Conservation (phyloP, 2,113 vertebrate genomes). For the Heterotilapia buettikoferi region DNA sequence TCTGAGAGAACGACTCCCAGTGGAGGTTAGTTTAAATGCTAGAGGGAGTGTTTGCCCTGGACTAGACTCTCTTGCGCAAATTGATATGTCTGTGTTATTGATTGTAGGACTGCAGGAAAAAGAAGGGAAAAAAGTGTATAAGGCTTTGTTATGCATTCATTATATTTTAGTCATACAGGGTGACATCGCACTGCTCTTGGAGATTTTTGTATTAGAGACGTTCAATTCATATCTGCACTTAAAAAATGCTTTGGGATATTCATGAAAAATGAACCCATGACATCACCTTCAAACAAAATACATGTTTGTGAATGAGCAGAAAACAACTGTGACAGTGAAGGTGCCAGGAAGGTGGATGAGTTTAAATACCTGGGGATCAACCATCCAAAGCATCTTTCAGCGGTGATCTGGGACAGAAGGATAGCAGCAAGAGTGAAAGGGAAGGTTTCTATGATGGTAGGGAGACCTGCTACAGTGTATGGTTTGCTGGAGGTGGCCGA, state of each 20-base stretch:
- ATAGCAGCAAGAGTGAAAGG: neutral
- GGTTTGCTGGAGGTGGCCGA: neutral
- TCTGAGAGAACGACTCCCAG: conserved; percentile 63
- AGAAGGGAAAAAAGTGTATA: neutral
- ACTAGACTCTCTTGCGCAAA: conserved; percentile 50
- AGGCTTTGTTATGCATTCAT: conserved; percentile 44
- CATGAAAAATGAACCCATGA: neutral
- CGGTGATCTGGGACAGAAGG: rapidly evolving
- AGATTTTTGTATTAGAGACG: neutral
- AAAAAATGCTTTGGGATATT: neutral
- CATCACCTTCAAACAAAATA: neutral
- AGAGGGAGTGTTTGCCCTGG: conserved; percentile 61
- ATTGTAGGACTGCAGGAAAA: conserved; percentile 36
- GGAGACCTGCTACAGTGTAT: neutral
- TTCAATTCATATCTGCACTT: neutral
- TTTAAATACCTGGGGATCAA: neutral
- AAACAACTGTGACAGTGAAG: neutral
- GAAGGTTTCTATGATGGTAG: neutral
- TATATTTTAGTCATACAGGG: neutral
- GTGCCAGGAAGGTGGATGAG: neutral
- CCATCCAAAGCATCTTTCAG: neutral
- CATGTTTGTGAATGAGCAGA: neutral
- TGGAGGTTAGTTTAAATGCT: conserved; percentile 69
- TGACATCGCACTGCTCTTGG: conserved; percentile 26
- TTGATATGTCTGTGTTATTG: conserved; percentile 67